These are phyloP conservation scores for Cepphus grylle DNA, from an alignment of 2,113 vertebrate genomes.

Conservation along the genomic window DNA sequence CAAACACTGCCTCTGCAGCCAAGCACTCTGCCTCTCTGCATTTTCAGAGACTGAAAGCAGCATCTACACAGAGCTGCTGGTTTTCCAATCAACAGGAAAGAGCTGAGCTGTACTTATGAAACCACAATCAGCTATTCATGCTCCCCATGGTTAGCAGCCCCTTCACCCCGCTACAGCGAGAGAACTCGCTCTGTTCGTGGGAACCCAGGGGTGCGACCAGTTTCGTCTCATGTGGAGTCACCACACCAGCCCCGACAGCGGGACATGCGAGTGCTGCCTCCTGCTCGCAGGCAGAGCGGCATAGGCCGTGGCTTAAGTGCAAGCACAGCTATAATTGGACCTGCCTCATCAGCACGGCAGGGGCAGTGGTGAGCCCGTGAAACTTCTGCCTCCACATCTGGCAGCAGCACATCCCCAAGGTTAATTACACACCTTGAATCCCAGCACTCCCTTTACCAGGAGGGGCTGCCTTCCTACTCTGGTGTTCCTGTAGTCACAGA, in stretches of 20 bases:
- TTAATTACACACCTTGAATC: neutral
- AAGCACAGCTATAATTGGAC: neutral
- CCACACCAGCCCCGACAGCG: fast-evolving
- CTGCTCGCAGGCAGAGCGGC: fast-evolving
- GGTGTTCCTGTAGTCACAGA: neutral
- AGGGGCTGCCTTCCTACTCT: neutral
- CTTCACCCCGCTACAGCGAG: fast-evolving
- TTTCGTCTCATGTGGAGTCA: fast-evolving
- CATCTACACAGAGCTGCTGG: neutral
- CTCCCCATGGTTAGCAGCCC: fast-evolving
- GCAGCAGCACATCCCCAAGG: neutral
- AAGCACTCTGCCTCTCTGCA: neutral
- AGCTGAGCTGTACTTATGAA: neutral
- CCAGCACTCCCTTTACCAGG: neutral
- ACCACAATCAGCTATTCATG: neutral
- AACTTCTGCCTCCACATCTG: neutral
- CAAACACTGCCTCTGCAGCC: neutral
- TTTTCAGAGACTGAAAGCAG: neutral
- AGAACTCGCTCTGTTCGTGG: neutral
- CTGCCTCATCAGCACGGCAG: neutral
- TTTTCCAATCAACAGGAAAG: neutral
- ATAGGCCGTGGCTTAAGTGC: fast-evolving
- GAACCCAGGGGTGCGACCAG: neutral
- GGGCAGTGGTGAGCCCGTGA: neutral
- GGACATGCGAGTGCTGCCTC: fast-evolving